phyloP scores from a whole-genome alignment of 2,888 invertebrate genomes.

The Athalia circularis region DNA sequence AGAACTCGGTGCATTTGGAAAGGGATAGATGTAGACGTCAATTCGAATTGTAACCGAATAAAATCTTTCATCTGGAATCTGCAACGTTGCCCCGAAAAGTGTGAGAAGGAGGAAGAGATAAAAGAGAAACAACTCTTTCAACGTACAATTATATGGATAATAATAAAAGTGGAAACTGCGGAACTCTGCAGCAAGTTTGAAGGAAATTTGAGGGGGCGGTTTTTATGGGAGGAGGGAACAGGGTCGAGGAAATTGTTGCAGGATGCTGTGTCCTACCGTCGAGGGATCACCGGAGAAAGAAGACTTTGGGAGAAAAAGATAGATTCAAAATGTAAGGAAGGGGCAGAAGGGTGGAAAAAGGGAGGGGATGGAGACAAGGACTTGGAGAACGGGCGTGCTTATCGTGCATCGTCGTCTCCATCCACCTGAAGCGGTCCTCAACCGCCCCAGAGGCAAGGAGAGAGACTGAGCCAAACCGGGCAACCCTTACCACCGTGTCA shows the following conservation, averaged over 20 bases:
- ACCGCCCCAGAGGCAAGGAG: slow-evolving; percentile 1
- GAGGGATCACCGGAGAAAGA: slow-evolving; percentile 1
- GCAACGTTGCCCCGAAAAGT: neutral
- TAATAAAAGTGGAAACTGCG: neutral
- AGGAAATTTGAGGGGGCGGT: neutral
- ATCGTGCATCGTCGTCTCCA: slow-evolving; percentile 72
- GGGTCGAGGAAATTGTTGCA: neutral
- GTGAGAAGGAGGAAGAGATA: neutral
- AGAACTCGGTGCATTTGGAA: too few relatives aligned
- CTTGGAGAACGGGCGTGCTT: slow-evolving; percentile 72
- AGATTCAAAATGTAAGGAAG: slow-evolving; percentile 46
- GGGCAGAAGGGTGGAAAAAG: slow-evolving; percentile 47
- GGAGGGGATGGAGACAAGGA: slow-evolving; percentile 59
- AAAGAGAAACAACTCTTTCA: slow-evolving; percentile 42
- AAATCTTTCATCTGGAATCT: too few relatives aligned
- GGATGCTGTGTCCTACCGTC: neutral
- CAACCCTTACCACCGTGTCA: slow-evolving; percentile 38
- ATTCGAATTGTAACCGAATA: too few relatives aligned
- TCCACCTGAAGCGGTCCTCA: slow-evolving; percentile 61
- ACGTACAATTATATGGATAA: neutral
- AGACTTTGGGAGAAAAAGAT: neutral
- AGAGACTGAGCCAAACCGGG: slow-evolving; percentile 37
- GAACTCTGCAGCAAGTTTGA: neutral
- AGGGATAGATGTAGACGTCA: too few relatives aligned
- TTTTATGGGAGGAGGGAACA: neutral